These are phyloP conservation scores for Dryoscopus gambensis DNA, from an alignment of 2,113 vertebrate genomes.

Conservation along the genomic window DNA sequence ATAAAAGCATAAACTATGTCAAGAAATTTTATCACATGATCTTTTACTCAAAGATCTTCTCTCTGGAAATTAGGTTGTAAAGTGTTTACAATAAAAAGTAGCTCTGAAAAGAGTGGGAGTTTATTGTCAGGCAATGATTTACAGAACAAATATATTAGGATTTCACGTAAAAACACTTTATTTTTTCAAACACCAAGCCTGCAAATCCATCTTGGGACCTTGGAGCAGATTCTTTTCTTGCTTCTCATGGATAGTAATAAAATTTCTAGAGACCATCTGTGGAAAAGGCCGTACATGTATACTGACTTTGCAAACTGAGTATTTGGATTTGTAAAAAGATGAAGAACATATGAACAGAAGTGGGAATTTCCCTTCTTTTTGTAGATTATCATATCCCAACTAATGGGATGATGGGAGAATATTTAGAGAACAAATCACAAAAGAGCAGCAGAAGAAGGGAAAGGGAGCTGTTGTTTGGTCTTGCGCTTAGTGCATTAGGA, in stretches of 20 bases:
- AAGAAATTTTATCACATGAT: not conserved
- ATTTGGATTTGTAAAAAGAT: not conserved
- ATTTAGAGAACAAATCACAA: not conserved
- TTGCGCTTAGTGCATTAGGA: rapidly evolving
- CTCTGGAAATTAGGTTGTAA: not conserved
- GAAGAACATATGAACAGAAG: not conserved
- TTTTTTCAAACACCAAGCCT: not conserved
- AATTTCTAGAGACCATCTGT: conserved; percentile 26
- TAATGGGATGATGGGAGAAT: not conserved
- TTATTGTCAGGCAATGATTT: conserved; percentile 47
- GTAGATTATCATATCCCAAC: not conserved
- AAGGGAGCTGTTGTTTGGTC: not conserved
- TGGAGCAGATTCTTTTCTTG: conserved; percentile 31
- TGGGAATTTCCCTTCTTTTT: not conserved
- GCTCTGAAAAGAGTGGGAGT: not conserved
- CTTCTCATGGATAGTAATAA: conserved; percentile 34
- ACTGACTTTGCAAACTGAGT: not conserved
- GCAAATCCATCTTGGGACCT: conserved; percentile 38
- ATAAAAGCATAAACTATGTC: not conserved
- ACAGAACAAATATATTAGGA: conserved; percentile 29
- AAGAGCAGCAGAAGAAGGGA: not conserved
- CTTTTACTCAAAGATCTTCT: not conserved
- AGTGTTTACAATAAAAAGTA: not conserved
- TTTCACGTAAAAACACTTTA: not conserved
- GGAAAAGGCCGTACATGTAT: not conserved